A percentile compares a stretch with the other conserved stretches of the same genome.
These are phyloP conservation scores for Octomys mimax DNA, from an alignment of 2,797 vertebrate species.

Conservation along the genomic window DNA sequence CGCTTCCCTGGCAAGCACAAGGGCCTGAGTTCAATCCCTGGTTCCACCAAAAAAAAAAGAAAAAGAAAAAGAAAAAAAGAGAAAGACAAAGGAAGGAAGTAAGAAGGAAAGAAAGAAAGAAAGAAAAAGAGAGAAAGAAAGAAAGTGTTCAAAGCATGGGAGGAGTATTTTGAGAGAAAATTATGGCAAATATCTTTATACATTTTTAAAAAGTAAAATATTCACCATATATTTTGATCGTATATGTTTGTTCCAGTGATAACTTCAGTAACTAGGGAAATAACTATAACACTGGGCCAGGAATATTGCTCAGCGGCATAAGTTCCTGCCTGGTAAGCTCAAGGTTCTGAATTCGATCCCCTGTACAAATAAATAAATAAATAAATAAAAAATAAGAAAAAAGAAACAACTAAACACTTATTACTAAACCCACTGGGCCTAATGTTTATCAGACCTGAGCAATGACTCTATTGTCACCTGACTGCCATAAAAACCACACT, in stretches of 20 bases:
- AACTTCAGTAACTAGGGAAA: background rate
- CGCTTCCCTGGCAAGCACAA: no score
- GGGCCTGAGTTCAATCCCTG: no score
- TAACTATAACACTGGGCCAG: background rate
- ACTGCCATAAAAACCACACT: background rate
- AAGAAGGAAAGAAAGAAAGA: background rate
- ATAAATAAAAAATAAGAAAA: no score
- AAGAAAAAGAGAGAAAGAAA: background rate
- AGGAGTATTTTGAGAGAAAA: background rate
- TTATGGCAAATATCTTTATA: background rate
- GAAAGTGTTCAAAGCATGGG: background rate
- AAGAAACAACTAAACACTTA: background rate
- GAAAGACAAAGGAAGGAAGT: background rate
- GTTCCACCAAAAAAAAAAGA: no score
- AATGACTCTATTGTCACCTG: background rate
- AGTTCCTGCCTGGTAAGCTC: no score
- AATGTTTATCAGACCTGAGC: background rate
- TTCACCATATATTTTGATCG: background rate
- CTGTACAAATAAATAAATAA: no score
- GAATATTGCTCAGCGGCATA: no score
- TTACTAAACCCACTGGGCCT: background rate
- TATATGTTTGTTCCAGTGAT: constrained; percentile 9
- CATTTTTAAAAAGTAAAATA: background rate
- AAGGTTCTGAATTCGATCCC: no score
- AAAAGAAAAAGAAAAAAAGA: background rate